Conservation (phyloP, 2,888 invertebrate species). For the Napeogenes inachia region DNA sequence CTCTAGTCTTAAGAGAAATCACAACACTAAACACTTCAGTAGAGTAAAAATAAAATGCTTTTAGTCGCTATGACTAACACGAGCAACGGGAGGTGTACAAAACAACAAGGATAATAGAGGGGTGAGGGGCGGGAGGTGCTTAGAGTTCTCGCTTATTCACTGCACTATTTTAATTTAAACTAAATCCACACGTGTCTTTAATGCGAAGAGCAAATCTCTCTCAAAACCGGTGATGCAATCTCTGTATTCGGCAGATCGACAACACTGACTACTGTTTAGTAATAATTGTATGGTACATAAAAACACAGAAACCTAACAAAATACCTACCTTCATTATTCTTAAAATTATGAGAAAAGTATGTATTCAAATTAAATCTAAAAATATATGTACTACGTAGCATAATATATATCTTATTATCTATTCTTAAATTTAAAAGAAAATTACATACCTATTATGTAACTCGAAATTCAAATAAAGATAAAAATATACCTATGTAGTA, state of each 20-base stretch:
- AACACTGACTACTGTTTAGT: background rate
- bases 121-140: constrained; percentile 28
- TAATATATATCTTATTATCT: too few species aligned
- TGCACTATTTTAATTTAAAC: constrained; percentile 63
- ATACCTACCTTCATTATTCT: too few species aligned
- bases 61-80: constrained; percentile 36
- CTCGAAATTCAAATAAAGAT: too few species aligned
- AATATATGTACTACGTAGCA: too few species aligned
- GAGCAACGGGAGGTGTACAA: constrained; percentile 33
- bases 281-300: too few species aligned
- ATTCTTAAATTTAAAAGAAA: too few species aligned
- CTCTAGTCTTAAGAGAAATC: constrained; percentile 3
- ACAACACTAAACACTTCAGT: constrained; percentile 11
- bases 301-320: too few species aligned
- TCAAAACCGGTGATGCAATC: constrained; percentile 46
- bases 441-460: too few species aligned
- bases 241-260: constrained; percentile 3
- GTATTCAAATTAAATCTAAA: too few species aligned
- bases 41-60: constrained; percentile 22
- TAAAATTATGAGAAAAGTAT: too few species aligned
- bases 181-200: constrained; percentile 55
- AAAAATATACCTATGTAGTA: too few species aligned
- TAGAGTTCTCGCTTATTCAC: constrained; percentile 54
- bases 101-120: constrained; percentile 33
- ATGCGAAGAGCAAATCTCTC: constrained; percentile 34